Base-by-base conservation (phyloP, 2,888 invertebrate species). In the Fissipunctia ypsillon region DNA sequence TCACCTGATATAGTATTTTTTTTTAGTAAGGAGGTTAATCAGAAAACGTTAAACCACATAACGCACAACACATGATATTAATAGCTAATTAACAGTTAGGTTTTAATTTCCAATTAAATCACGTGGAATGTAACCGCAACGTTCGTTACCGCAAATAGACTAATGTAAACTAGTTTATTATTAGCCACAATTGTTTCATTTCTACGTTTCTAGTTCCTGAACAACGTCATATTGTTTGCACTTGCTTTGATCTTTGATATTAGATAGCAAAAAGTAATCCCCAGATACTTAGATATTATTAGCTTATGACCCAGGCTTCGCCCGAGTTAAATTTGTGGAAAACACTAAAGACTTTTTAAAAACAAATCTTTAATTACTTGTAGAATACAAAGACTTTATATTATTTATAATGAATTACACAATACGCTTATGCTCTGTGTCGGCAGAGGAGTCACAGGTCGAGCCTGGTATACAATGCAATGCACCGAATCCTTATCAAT, bases 41-140 rank as follows among this genome's bases (percentile, higher is more conserved):
- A 45, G 12, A 59, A 43, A 56, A 50, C 0, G 7, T 28, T 14
- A 59, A 43, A 64, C 75, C 67, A 60, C 63, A 67, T 22, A 41
- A 57, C 9, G 9, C 14, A 65, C 57, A 57, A 45, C 41, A 71
- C 35, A 28, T 41, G n/a, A 45, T 60, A 68, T 69, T n/a, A 64
- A 65, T 43, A 69, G 19, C 45, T 71, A 56, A 70, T 70, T 69
- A 67, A 67, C 59, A 41, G 38, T 45, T 41, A n/a, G 31, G 45
- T 69, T 81, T 72, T 75, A 75, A 74, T 78, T 63, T 64, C 48
- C 60, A 63, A 71, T 48, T 72, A 22, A 50, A 67, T 72, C 28
- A 2, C 16, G 31, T 57, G 50, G 31, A 61, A 45, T 67, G 35
- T 78, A 16, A 60, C 72, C 69, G 35, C 76, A 76, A 28, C 4